phyloP scores from a whole-genome alignment of 2,113 vertebrate genomes.

The Chauna torquata region DNA sequence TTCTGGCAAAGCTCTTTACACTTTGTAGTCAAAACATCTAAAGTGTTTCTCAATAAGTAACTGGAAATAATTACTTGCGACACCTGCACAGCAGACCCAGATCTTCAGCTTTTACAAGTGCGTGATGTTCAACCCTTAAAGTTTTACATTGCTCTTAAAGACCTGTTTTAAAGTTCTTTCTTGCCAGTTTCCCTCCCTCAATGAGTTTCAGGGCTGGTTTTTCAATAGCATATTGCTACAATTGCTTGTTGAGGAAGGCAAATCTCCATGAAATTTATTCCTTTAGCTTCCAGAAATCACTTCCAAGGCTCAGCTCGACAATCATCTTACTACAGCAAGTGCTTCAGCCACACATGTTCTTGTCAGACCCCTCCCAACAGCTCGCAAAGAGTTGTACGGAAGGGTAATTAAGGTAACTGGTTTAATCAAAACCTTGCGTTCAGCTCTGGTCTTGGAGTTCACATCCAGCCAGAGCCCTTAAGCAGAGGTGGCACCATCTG shows the following conservation, averaged over 20 bases:
- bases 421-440: neutral
- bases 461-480: neutral
- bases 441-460: neutral
- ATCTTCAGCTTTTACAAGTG: constrained; percentile 58
- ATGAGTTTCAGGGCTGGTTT: constrained; percentile 40
- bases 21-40: constrained; percentile 20
- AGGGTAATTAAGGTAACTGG: neutral
- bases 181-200: constrained; percentile 42
- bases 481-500: constrained; percentile 16
- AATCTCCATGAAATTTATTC: constrained; percentile 41
- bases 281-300: constrained; percentile 28
- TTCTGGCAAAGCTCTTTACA: neutral
- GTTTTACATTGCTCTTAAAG: constrained; percentile 46
- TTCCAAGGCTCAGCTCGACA: constrained; percentile 35
- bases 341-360: neutral
- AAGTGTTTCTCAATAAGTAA: constrained; percentile 34
- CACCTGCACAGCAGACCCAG: constrained; percentile 60
- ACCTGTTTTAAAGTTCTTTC: constrained; percentile 57
- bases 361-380: neutral
- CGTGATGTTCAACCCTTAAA: constrained; percentile 42
- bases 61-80: constrained; percentile 69
- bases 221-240: neutral
- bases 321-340: constrained; percentile 24
- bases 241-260: constrained; percentile 19
- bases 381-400: neutral